These are phyloP conservation scores for Drosophila lacteicornis DNA, from an alignment of 1,140 invertebrate genomes.

Conservation along the genomic window DNA sequence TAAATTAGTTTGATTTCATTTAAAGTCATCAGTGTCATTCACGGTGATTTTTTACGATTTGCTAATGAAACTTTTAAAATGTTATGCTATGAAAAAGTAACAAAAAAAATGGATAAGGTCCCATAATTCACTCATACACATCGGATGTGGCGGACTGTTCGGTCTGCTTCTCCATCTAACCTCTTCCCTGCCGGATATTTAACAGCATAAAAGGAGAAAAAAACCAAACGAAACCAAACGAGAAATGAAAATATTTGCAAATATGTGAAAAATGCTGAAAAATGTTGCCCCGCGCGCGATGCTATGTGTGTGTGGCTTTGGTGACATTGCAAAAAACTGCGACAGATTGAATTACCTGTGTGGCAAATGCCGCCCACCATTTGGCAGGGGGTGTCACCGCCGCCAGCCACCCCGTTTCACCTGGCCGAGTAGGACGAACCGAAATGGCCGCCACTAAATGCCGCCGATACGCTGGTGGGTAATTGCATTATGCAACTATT, in stretches of 20 bases:
- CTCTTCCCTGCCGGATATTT: constrained; percentile 49
- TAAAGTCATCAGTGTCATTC: not conserved
- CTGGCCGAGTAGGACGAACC: constrained; percentile 41
- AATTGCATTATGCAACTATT: constrained; percentile 83
- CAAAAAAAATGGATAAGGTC: not conserved
- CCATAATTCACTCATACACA: constrained; percentile 53
- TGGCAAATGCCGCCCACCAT: not conserved
- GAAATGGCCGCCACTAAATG: constrained; percentile 49
- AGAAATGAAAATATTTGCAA: constrained; percentile 72
- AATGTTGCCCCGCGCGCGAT: constrained; percentile 39
- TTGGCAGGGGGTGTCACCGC: not conserved
- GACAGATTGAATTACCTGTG: constrained; percentile 81
- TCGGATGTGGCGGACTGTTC: constrained; percentile 42
- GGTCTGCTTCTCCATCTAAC: constrained; percentile 25
- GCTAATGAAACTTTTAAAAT: not conserved
- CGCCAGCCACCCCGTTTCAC: constrained; percentile 33
- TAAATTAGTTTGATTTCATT: too few species aligned
- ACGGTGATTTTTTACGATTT: not conserved
- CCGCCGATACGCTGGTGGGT: constrained; percentile 72
- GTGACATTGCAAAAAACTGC: constrained; percentile 62
- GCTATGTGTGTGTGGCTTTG: constrained; percentile 20
- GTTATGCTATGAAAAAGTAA: not conserved
- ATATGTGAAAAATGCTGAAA: constrained; percentile 75
- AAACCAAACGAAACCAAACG: constrained; percentile 30
- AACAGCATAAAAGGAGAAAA: constrained; percentile 16